These are phyloP conservation scores for Nasalis larvatus DNA, from an alignment of 2,113 vertebrate species.

Conservation along the genomic window DNA sequence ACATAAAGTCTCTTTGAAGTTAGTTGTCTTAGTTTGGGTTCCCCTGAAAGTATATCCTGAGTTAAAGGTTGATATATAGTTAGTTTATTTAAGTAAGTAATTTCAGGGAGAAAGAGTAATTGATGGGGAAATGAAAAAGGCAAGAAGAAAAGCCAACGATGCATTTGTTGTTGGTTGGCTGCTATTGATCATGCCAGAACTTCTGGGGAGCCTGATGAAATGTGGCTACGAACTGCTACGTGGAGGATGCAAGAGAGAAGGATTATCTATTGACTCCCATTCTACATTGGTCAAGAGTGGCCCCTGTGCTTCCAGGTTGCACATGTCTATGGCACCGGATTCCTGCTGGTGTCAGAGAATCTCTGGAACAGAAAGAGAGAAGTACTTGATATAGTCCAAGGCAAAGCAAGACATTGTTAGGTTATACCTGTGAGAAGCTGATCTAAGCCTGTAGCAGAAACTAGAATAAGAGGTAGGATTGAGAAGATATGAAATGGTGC, in stretches of 20 bases:
- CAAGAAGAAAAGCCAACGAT: neutral
- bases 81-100: constrained; percentile 29
- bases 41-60: neutral
- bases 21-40: neutral
- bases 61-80: neutral
- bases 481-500: neutral
- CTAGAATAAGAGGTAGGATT: neutral
- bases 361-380: neutral
- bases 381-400: neutral
- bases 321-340: neutral
- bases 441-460: neutral
- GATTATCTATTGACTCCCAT: neutral
- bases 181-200: neutral
- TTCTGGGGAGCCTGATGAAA: neutral
- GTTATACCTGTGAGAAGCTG: neutral
- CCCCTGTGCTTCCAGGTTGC: neutral
- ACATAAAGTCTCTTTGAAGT: neutral
- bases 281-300: neutral
- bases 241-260: neutral
- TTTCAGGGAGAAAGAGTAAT: neutral
- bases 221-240: neutral
- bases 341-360: neutral
- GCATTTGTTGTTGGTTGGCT: neutral
- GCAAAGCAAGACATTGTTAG: neutral
- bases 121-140: neutral